phyloP scores from a whole-genome alignment of 1,140 invertebrate genomes.

The Spodoptera frugiperda region DNA sequence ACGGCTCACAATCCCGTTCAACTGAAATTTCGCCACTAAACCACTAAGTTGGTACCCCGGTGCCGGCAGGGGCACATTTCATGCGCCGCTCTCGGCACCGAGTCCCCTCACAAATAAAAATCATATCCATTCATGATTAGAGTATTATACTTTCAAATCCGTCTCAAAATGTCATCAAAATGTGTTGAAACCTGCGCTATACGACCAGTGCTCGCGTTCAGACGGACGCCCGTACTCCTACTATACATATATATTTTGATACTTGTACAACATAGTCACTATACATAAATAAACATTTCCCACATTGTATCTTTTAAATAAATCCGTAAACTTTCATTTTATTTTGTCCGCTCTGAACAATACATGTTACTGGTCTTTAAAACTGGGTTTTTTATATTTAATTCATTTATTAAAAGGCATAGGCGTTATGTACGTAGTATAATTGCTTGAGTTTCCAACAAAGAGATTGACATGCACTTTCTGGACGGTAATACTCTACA shows the following conservation, averaged over 20 bases:
- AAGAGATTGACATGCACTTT: slow-evolving; percentile 37
- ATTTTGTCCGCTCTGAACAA: slow-evolving; percentile 40
- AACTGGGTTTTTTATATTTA: slow-evolving; percentile 16
- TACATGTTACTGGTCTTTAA: slow-evolving; percentile 7
- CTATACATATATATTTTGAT: slow-evolving; percentile 12
- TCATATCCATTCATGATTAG: slow-evolving; percentile 56
- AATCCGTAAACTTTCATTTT: slow-evolving; percentile 25
- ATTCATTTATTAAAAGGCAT: slow-evolving; percentile 46
- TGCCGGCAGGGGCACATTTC: slow-evolving; percentile 58
- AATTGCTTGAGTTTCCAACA: slow-evolving; percentile 51
- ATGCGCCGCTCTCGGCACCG: slow-evolving; percentile 53
- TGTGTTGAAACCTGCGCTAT: slow-evolving; percentile 47
- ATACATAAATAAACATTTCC: slow-evolving; percentile 41
- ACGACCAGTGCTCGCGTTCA: slow-evolving; percentile 35
- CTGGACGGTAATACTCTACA: slow-evolving; percentile 49
- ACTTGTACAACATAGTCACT: slow-evolving; percentile 22
- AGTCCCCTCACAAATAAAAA: slow-evolving; percentile 43
- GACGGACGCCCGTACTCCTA: slow-evolving; percentile 21
- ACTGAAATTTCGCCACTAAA: slow-evolving; percentile 73
- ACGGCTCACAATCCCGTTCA: slow-evolving; percentile 52
- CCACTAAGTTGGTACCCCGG: slow-evolving; percentile 21
- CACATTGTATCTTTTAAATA: slow-evolving; percentile 18
- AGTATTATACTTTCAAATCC: slow-evolving; percentile 52
- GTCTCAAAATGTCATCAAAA: slow-evolving; percentile 57
- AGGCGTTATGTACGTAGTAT: slow-evolving; percentile 43